A percentile compares a stretch with the other conserved stretches of the same genome.
phyloP scores from a whole-genome alignment of 2,797 vertebrate genomes.

The Phalanger gymnotis region DNA sequence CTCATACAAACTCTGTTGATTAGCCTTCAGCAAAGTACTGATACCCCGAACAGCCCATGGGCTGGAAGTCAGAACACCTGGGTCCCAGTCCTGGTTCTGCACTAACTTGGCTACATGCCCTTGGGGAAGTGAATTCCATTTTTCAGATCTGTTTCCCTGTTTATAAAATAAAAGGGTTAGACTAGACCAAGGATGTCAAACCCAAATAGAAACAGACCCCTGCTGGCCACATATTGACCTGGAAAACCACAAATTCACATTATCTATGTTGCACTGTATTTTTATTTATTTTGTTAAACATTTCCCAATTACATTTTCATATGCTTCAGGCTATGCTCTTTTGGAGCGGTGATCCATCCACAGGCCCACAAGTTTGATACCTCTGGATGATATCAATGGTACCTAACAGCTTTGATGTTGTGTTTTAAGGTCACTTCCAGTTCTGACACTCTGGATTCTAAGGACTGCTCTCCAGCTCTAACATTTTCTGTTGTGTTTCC shows the following conservation, averaged over 20 bases:
- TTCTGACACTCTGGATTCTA: background rate
- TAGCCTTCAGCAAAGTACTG: background rate
- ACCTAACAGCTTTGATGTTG: background rate
- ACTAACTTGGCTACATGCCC: background rate
- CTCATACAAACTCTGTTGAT: background rate
- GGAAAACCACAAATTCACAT: background rate
- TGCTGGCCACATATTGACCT: background rate
- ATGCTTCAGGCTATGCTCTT: background rate
- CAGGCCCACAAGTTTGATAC: background rate
- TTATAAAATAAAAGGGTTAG: background rate
- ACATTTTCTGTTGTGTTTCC: background rate
- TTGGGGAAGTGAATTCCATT: background rate
- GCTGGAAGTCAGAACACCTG: background rate
- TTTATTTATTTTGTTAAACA: background rate
- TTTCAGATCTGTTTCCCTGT: background rate
- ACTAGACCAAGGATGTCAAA: background rate
- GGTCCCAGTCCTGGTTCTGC: background rate
- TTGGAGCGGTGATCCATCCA: background rate
- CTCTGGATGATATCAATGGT: background rate
- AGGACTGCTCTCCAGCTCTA: background rate
- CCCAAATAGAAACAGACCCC: background rate
- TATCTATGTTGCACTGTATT: background rate
- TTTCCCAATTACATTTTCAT: background rate
- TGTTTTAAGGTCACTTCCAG: background rate
- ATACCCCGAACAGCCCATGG: background rate